Evolutionary conservation across 2,888 invertebrate genomes (phyloP).

Genomic region (Hedya salicella): DNA sequence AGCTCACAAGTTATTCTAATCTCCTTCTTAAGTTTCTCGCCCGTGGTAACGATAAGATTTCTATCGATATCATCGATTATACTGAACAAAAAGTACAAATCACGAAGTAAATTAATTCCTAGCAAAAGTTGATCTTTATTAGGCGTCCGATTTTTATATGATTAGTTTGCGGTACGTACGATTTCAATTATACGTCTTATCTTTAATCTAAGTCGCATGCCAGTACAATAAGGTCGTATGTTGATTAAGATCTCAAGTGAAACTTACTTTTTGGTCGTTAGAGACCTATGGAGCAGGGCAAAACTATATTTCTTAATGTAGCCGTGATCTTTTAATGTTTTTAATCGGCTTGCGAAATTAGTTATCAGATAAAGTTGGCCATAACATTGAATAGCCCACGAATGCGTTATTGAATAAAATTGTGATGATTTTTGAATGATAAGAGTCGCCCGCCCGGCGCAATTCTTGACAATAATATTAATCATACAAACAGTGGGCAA

Average conservation of each 20-base stretch:
- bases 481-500: too few species aligned
- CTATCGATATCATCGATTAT: slow-evolving; percentile 28
- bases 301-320: slow-evolving; percentile 39
- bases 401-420: not conserved
- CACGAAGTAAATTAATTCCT: slow-evolving; percentile 28
- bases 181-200: slow-evolving; percentile 41
- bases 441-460: too few species aligned
- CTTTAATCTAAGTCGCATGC: slow-evolving; percentile 18
- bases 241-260: not conserved
- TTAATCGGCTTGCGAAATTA: slow-evolving; percentile 36
- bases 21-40: not conserved
- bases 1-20: not conserved
- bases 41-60: not conserved
- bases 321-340: slow-evolving; percentile 38
- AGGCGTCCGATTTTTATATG: slow-evolving; percentile 25
- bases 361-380: slow-evolving; percentile 19
- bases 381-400: slow-evolving; percentile 24
- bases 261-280: not conserved
- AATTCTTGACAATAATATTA: too few species aligned
- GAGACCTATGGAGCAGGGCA: not conserved
- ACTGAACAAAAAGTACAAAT: slow-evolving; percentile 21
- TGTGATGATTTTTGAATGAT: not conserved
- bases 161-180: slow-evolving; percentile 37
- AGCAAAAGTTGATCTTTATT: slow-evolving; percentile 32
- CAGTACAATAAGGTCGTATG: slow-evolving; percentile 11